Base-by-base conservation (phyloP, 2,888 invertebrate genomes). In the Drosophila paramelanica region DNA sequence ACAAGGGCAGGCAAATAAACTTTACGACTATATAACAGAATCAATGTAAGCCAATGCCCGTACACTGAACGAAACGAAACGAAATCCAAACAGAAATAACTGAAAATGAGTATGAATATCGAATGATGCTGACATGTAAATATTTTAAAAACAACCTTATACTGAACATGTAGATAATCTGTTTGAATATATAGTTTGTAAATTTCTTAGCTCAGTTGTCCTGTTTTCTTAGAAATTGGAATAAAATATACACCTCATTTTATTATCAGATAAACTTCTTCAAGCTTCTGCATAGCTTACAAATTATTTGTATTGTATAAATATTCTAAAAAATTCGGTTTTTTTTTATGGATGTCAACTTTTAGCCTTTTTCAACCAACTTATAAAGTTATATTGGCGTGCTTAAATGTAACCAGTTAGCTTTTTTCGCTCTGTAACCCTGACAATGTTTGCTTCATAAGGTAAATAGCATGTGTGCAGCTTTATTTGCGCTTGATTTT, bases 1-100 rank as follows among this genome's bases (percentile, higher is more conserved):
- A 65, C 88, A 85, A 82, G 88, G 86, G 82, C 77, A 83, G 77
- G 77, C 83, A 88, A 85, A 83, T 82, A 83, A 83, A 83, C 86
- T 85, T 88, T 85, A 83, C 88, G 88, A 88, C 83, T 72, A 79
- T 69, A 77, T 88, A 88, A 85, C 88, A 88, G 88, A 85, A 88
- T 88, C 83, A 83, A 85, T 88, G 82, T 82, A 83, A 82, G 83
- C 59, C 83, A 74, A 67, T 64, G 78, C 46, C 43, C 31, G 42
- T 56, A 62, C 74, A 75, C 78, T 67, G 33, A 10, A 33, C 67
- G 20, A 77, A 74, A 73, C 36, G 20, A 8, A 6, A 38, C 7
- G 20, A 8, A 6, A 38, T 5, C 10, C 10, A 47, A 17, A 27
- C 10, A 38, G 7, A 39, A 25, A 8, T 14, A 33, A n/a, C 2